Evolutionary conservation across 2,113 vertebrate genomes (phyloP), one percentile per base, ranked within the genome.

Genomic region (Cinclus mexicanus): DNA sequence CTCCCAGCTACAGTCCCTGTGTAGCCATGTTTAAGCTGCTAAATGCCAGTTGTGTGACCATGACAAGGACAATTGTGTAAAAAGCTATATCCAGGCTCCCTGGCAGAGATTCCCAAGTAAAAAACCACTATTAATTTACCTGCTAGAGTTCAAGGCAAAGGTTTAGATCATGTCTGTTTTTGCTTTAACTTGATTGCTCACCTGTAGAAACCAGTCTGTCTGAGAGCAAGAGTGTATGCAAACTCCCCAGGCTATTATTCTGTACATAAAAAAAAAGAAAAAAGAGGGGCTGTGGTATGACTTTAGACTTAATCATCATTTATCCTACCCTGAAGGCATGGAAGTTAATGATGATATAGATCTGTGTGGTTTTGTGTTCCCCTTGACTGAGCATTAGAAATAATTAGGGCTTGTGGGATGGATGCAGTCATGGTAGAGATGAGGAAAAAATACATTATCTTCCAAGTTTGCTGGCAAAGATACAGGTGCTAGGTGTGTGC

Each of bases 321-420:
- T 97, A 95, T 95, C 71, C 86, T 96, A 92, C 83, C 91, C 90
- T 64, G 80, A 95, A 97, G 97, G 57, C 91, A 92, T 65, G 65
- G 95, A 96, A 94, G 68, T 91, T 97, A 97, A 97, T 96, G 80
- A 95, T 96, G 95, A 95, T 96, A 94, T 85, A 94, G 89, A 95
- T 95, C 91, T 90, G 89, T 96, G 85, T 24, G 90, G 75, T 95
- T 97, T 96, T 90, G 70, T 95, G 95, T 97, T 97, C 95, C 77
- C 91, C 69, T 97, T 91, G 95, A 65, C 96, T 84, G 94, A 97
- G 64, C 94, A 87, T 96, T 96, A 93, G 90, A 90, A 70, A 56
- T 97, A 96, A 97, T 97, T 97, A 97, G 90, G 81, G 77, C 85
- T 78, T 95, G 47, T 87, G 57, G 60, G 94, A 97, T 94, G 76